A percentile compares a stretch with the other conserved stretches of the same genome.
These are phyloP conservation scores for Poeciliopsis occidentalis DNA, from an alignment of 2,113 vertebrate genomes.

Conservation along the genomic window DNA sequence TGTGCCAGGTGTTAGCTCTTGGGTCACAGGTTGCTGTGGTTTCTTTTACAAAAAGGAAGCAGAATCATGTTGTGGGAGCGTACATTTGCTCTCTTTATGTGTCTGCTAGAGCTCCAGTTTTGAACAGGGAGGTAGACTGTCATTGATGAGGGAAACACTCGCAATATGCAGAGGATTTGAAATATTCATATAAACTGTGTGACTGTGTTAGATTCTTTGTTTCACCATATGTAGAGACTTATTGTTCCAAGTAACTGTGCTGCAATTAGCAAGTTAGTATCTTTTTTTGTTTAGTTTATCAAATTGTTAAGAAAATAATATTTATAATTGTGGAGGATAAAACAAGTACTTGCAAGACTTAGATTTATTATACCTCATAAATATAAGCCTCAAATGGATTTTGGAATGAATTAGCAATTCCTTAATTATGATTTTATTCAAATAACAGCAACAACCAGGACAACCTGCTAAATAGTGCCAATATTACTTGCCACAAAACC, in stretches of 20 bases:
- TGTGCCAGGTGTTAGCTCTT: constrained; percentile 58
- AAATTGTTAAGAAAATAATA: not conserved
- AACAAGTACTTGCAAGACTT: not conserved
- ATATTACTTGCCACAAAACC: not conserved
- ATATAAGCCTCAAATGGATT: not conserved
- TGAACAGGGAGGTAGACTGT: constrained; percentile 1
- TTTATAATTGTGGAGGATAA: not conserved
- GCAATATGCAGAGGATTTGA: not conserved
- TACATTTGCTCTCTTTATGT: constrained; percentile 12
- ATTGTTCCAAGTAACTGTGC: not conserved
- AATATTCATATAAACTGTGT: constrained; percentile 31
- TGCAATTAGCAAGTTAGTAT: not conserved
- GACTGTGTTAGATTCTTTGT: not conserved
- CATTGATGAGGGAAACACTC: not conserved
- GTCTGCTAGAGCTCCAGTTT: constrained; percentile 6
- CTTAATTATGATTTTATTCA: not conserved
- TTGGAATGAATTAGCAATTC: not conserved
- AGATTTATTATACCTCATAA: not conserved
- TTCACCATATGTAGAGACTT: constrained; percentile 21
- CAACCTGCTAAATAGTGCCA: not conserved
- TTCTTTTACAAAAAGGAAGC: constrained; percentile 65
- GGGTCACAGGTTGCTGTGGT: constrained; percentile 62
- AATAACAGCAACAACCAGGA: not conserved
- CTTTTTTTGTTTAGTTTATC: not conserved
- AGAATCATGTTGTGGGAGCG: constrained; percentile 37